phyloP scores from a whole-genome alignment of 2,113 vertebrate species.

The Hemichromis elongatus region DNA sequence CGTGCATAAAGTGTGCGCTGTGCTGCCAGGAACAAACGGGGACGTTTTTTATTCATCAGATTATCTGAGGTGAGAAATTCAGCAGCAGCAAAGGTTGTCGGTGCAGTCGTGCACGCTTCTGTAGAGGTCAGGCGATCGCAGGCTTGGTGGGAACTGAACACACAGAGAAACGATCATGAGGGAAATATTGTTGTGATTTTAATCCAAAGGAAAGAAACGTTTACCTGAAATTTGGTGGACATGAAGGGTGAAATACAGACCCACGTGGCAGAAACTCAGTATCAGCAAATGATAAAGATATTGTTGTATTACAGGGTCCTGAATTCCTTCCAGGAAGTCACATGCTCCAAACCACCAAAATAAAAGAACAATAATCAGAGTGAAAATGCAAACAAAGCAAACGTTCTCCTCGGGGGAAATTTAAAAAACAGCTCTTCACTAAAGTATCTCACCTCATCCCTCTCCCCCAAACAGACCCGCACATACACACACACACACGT shows the following conservation, averaged over 20 bases:
- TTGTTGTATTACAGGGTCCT: neutral
- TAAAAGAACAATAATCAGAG: neutral
- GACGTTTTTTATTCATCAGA: neutral
- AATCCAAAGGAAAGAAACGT: neutral
- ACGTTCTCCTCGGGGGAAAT: neutral
- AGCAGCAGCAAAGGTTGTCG: neutral
- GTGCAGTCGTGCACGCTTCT: neutral
- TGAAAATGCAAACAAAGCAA: neutral
- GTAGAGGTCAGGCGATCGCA: neutral
- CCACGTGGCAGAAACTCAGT: neutral
- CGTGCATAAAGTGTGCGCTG: rapidly evolving
- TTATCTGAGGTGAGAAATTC: neutral
- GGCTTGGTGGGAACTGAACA: rapidly evolving
- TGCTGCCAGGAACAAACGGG: neutral
- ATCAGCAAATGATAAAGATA: neutral
- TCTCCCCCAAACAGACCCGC: rapidly evolving
- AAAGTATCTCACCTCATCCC: neutral
- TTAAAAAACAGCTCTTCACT: neutral
- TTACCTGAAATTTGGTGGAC: rapidly evolving
- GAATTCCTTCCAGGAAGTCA: neutral
- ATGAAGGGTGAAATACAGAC: neutral
- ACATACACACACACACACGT: neutral
- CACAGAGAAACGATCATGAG: neutral
- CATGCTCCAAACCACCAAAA: neutral
- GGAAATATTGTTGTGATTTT: neutral